These are phyloP conservation scores for Taenioides sp. DNA, from an alignment of 2,797 vertebrate species.

Conservation along the genomic window DNA sequence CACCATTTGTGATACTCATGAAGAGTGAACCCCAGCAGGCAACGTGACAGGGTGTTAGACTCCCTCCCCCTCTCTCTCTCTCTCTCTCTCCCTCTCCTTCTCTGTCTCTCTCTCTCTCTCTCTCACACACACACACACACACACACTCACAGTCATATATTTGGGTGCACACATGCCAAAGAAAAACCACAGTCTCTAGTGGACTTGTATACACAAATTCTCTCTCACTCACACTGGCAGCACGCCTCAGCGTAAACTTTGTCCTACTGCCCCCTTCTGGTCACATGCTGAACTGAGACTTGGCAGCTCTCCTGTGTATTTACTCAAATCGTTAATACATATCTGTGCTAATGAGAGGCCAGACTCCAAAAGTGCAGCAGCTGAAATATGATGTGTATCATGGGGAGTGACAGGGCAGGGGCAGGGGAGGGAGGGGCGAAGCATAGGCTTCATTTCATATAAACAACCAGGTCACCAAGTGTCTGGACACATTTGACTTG, in stretches of 20 bases:
- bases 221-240: conserved; percentile 14
- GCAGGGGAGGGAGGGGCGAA: conserved; percentile 2
- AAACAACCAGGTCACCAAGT: conserved; percentile 37
- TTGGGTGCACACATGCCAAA: conserved; percentile 14
- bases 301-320: conserved; percentile 15
- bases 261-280: conserved; percentile 58
- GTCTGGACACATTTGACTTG: conserved; percentile 24
- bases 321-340: conserved; percentile 28
- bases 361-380: too few relatives aligned
- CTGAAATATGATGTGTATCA: conserved; percentile 35
- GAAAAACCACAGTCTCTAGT: conserved; percentile 36
- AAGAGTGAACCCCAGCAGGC: conserved; percentile 20
- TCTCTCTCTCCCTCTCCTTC: background rate
- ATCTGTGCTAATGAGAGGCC: conserved; percentile 17
- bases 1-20: conserved; percentile 1
- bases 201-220: conserved; percentile 37
- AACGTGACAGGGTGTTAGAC: conserved; percentile 18
- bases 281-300: conserved; percentile 26
- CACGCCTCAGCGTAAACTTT: conserved; percentile 28
- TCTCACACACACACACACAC: background rate
- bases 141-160: conserved; percentile 16
- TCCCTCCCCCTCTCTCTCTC: background rate
- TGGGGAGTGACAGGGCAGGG: conserved; percentile 2
- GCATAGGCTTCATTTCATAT: conserved; percentile 25
- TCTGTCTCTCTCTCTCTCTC: background rate